Percentiles rank a stretch among this genome's conserved stretches.
Conservation (phyloP, 2,888 invertebrate genomes). For the Frankliniella fusca region DNA sequence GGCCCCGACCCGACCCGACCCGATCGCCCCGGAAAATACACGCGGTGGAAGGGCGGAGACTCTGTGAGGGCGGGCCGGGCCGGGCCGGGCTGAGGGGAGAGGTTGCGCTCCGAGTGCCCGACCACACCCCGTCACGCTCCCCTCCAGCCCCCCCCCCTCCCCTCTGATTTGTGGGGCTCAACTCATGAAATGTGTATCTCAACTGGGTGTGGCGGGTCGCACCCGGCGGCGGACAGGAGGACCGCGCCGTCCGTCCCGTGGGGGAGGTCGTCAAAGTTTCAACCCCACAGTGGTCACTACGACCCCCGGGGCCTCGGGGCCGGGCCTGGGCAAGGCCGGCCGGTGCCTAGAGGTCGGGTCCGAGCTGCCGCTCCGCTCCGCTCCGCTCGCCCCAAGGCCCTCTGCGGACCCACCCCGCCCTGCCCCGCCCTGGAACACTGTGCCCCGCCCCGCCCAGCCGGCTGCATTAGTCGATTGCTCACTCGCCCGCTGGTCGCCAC, state of each 20-base stretch:
- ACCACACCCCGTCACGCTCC: background rate
- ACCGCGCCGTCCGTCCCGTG: background rate
- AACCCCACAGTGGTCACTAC: background rate
- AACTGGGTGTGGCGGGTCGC: constrained; percentile 6
- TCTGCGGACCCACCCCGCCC: too few species aligned
- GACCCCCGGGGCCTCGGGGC: background rate
- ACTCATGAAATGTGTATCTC: constrained; percentile 25
- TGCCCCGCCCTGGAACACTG: background rate
- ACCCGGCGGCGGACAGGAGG: background rate
- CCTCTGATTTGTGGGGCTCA: constrained; percentile 14
- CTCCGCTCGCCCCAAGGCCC: background rate
- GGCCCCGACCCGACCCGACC: too few species aligned
- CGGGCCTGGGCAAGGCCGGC: background rate
- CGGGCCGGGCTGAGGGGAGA: background rate
- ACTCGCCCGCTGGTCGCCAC: background rate
- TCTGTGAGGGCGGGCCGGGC: too few species aligned
- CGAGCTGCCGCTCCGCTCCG: background rate
- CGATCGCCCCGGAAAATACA: too few species aligned
- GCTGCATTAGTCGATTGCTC: background rate
- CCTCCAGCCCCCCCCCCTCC: background rate
- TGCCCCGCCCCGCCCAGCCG: background rate
- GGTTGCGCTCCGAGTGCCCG: background rate
- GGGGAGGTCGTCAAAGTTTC: constrained; percentile 22
- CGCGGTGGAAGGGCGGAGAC: too few species aligned
- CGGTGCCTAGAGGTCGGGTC: background rate